Percentiles rank a stretch among this genome's conserved stretches.
Evolutionary conservation across 1,140 invertebrate genomes (phyloP).

Genomic region (Polypedilum vanderplanki): DNA sequence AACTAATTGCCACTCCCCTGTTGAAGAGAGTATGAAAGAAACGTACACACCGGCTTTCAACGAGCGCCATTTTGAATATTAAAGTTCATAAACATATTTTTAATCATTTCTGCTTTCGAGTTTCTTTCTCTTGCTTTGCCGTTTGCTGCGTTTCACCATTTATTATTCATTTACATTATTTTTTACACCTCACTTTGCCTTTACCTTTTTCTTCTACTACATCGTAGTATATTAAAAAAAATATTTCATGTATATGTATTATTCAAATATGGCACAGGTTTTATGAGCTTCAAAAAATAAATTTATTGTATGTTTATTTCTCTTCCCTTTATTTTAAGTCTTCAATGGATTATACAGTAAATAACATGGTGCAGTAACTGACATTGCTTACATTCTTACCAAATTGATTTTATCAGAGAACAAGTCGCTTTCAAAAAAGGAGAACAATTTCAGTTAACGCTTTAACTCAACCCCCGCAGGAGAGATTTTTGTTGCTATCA

Average conservation of each 20-base stretch:
- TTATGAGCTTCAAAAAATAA: not conserved
- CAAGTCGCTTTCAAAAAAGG: no score
- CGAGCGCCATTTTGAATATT: conserved; percentile 25
- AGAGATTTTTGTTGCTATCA: no score
- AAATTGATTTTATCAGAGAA: no score
- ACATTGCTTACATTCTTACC: no score
- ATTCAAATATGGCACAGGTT: not conserved
- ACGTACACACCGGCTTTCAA: not conserved
- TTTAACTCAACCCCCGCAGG: no score
- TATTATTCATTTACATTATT: conserved; percentile 7
- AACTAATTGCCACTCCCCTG: conserved; percentile 26
- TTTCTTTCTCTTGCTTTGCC: no score
- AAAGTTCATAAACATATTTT: conserved; percentile 25
- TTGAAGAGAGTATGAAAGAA: not conserved
- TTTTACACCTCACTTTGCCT: not conserved
- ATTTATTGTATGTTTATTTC: not conserved
- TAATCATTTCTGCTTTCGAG: not conserved
- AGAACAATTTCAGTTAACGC: no score
- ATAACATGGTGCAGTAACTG: no score
- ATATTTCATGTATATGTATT: not conserved
- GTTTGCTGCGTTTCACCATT: not conserved
- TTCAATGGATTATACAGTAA: no score
- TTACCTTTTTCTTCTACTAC: not conserved
- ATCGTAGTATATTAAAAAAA: not conserved
- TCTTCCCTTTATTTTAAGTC: no score